A percentile compares a stretch with the other conserved stretches of the same genome.
Evolutionary conservation across 2,797 vertebrate species (phyloP).

Genomic region (Psittacula derbiana): DNA sequence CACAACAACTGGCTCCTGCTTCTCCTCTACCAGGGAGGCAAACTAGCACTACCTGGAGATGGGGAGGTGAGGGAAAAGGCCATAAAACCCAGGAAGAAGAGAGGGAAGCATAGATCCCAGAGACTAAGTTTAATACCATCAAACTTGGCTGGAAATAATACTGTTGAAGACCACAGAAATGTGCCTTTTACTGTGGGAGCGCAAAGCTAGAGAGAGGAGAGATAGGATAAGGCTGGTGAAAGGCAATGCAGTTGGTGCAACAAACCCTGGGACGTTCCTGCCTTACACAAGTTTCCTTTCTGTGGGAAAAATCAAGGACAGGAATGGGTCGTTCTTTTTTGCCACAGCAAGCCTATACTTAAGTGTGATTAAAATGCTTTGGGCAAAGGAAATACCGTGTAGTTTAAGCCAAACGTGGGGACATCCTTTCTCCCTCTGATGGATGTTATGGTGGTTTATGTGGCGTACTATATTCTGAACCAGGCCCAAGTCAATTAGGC

Average conservation of each 20-base stretch:
- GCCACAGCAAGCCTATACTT: conserved; percentile 59
- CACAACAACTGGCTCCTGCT: not conserved
- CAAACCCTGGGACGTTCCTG: not conserved
- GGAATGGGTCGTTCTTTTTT: not conserved
- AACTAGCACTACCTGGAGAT: not conserved
- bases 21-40: not conserved
- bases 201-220: not conserved
- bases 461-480: conserved; percentile 42
- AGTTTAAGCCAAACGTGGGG: conserved; percentile 29
- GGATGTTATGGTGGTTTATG: conserved; percentile 62
- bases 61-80: not conserved
- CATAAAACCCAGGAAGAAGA: not conserved
- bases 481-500: conserved; percentile 56
- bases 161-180: not conserved
- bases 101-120: not conserved
- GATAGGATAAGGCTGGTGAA: not conserved
- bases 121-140: not conserved
- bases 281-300: conserved; percentile 14
- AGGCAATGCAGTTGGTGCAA: conserved; percentile 1
- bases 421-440: conserved; percentile 40
- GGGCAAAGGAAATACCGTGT: conserved; percentile 61
- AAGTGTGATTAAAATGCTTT: conserved; percentile 52
- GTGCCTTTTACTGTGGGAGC: not conserved
- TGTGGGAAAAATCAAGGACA: conserved; percentile 62
- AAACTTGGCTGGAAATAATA: not conserved